Conservation (phyloP, 2,113 vertebrate genomes). For the Phylloscopus trochilus region DNA sequence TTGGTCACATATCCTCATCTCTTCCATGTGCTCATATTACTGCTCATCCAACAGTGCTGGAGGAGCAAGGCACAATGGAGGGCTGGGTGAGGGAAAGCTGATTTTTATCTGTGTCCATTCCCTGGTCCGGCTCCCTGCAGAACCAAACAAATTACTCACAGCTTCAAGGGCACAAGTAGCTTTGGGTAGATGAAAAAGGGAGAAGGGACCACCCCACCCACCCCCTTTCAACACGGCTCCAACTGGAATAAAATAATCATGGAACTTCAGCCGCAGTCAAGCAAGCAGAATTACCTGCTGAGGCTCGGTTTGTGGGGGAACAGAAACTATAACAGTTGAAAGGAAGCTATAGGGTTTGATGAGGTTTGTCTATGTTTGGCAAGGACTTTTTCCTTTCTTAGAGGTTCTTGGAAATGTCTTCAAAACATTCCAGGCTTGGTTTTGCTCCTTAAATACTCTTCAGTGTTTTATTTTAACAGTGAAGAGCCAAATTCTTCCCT, state of each 20-base stretch:
- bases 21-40: not conserved
- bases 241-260: not conserved
- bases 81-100: not conserved
- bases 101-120: not conserved
- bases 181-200: not conserved
- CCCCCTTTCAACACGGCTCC: not conserved
- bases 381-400: slow-evolving; percentile 41
- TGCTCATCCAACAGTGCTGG: not conserved
- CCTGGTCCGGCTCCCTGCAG: not conserved
- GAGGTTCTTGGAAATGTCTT: slow-evolving; percentile 48
- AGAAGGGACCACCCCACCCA: not conserved
- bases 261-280: not conserved
- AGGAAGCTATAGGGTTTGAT: slow-evolving; percentile 37
- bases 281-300: slow-evolving; percentile 47
- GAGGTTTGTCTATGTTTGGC: slow-evolving; percentile 48
- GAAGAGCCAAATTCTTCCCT: slow-evolving; percentile 42
- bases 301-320: not conserved
- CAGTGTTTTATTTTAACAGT: slow-evolving; percentile 36
- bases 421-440: slow-evolving; percentile 51
- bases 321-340: slow-evolving; percentile 39
- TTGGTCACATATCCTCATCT: not conserved
- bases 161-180: not conserved
- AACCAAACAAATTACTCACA: not conserved
- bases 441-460: slow-evolving; percentile 40
- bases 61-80: not conserved